phyloP scores from a whole-genome alignment of 2,888 invertebrate species.

The Erebia aethiops region DNA sequence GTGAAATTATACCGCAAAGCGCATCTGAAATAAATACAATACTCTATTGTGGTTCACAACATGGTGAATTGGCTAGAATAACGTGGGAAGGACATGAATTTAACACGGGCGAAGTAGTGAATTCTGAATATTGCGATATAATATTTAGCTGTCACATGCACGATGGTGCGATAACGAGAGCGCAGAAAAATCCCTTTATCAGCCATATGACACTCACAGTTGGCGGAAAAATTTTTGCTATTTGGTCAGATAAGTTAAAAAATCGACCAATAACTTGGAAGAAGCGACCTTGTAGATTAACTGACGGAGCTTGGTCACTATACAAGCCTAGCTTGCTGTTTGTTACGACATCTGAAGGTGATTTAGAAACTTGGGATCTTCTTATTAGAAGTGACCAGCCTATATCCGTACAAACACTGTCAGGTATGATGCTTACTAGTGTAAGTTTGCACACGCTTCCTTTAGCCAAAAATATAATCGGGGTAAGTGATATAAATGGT shows the following conservation, averaged over 20 bases:
- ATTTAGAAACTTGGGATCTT: constrained; percentile 92
- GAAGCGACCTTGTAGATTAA: constrained; percentile 81
- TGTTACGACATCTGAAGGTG: constrained; percentile 88
- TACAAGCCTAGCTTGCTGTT: constrained; percentile 88
- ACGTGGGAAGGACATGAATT: constrained; percentile 88
- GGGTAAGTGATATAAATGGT: constrained; percentile 87
- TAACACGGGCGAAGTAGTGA: constrained; percentile 83
- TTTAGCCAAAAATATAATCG: constrained; percentile 84
- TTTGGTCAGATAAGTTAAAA: constrained; percentile 87
- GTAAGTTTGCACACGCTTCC: constrained; percentile 83
- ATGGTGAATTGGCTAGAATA: constrained; percentile 71
- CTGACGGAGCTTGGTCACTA: constrained; percentile 89
- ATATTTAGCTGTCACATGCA: constrained; percentile 83
- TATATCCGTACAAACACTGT: constrained; percentile 85
- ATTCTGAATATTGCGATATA: constrained; percentile 81
- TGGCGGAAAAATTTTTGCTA: constrained; percentile 88
- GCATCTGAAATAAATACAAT: constrained; percentile 59
- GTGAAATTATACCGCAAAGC: constrained; percentile 58
- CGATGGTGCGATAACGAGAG: constrained; percentile 86
- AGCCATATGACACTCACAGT: constrained; percentile 85
- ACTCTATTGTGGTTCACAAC: constrained; percentile 69
- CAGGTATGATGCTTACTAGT: constrained; percentile 86
- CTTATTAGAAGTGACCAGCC: constrained; percentile 87
- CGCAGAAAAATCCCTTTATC: constrained; percentile 85
- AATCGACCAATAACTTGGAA: constrained; percentile 87